Percentiles rank a stretch among this genome's conserved stretches.
Evolutionary conservation across 2,797 vertebrate species (phyloP).

Genomic region (Brachymystax lenok): DNA sequence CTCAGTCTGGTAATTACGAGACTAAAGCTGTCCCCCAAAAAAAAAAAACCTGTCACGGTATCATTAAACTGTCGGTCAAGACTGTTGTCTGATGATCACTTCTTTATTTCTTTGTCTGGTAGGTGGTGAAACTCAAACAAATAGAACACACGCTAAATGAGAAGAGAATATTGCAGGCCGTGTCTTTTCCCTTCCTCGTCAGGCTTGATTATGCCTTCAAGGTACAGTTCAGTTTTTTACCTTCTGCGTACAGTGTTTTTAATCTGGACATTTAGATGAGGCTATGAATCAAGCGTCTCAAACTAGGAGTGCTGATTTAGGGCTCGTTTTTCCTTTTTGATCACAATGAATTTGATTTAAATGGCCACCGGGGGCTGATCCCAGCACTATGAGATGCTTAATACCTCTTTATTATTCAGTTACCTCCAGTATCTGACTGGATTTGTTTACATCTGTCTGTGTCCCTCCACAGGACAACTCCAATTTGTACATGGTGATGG

Average conservation of each 20-base stretch:
- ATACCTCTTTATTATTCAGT: not conserved
- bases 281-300: too few relatives aligned
- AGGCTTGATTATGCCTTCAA: conserved; percentile 98
- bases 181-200: conserved; percentile 98
- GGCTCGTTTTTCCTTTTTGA: too few relatives aligned
- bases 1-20: too few relatives aligned
- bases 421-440: not conserved
- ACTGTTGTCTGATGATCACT: conserved; percentile 13
- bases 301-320: too few relatives aligned
- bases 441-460: conserved; percentile 7
- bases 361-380: too few relatives aligned
- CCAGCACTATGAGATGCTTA: too few relatives aligned
- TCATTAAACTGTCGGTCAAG: conserved; percentile 13
- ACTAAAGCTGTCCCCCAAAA: not conserved
- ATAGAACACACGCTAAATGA: conserved; percentile 99
- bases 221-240: conserved; percentile 70
- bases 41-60: conserved; percentile 29
- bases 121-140: conserved; percentile 99
- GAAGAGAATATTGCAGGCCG: conserved; percentile 98
- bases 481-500: conserved; percentile 99
- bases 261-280: not conserved
- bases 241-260: not conserved
- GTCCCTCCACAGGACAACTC: conserved; percentile 88
- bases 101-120: conserved; percentile 32
- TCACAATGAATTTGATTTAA: too few relatives aligned